These are phyloP conservation scores for Charadrius vociferus DNA, from an alignment of 2,113 vertebrate species.

Conservation along the genomic window DNA sequence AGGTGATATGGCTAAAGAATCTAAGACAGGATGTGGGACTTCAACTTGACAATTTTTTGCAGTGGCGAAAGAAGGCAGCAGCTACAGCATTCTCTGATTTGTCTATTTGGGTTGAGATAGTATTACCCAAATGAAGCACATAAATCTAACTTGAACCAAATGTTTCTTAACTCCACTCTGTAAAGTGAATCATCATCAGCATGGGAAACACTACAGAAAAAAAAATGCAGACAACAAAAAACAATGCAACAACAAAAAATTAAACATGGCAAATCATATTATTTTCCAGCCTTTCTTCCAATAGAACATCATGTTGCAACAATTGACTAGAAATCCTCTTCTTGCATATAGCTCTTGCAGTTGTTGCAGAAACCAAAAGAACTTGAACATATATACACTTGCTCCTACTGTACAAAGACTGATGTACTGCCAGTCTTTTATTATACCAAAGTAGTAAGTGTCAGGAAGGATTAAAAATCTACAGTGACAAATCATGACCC, in stretches of 20 bases:
- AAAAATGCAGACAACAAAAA: background rate
- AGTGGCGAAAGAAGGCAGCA: background rate
- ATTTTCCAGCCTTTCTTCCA: background rate
- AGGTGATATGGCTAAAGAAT: background rate
- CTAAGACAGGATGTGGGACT: background rate
- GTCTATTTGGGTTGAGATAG: background rate
- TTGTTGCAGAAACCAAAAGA: slow-evolving; percentile 8
- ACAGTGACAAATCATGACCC: background rate
- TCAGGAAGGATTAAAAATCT: background rate
- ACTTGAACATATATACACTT: background rate
- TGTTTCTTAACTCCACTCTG: background rate
- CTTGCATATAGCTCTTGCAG: background rate
- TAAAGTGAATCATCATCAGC: background rate
- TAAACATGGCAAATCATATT: background rate
- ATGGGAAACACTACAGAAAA: background rate
- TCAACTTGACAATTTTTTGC: background rate
- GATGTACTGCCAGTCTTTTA: background rate
- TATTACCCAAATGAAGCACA: background rate
- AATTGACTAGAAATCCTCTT: background rate
- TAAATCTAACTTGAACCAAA: background rate
- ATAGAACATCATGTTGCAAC: background rate
- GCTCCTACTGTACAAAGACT: background rate
- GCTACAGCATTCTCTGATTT: background rate
- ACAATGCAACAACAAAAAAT: too few relatives aligned
- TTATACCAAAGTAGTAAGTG: background rate